These are phyloP conservation scores for Lamellibrachia satsuma DNA, from an alignment of 2,888 invertebrate species.

Conservation along the genomic window DNA sequence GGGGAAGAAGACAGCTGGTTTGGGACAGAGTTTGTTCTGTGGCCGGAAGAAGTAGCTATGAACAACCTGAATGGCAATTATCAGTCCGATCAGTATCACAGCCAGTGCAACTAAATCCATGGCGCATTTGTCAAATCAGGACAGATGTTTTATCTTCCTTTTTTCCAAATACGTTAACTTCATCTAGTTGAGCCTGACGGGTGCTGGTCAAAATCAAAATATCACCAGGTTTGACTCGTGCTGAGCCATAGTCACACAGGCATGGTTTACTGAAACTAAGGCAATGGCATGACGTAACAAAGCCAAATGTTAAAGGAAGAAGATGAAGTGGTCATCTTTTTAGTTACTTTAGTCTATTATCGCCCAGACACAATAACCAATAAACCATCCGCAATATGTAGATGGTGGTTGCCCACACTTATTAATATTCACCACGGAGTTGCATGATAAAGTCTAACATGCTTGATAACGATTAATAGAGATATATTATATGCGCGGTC, in stretches of 20 bases:
- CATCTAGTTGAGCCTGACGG: too few species aligned
- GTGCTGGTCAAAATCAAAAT: background rate
- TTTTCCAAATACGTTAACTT: too few species aligned
- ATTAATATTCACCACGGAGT: too few species aligned
- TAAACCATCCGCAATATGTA: too few species aligned
- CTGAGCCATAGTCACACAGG: background rate
- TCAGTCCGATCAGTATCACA: background rate
- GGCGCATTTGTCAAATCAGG: background rate
- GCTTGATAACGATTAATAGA: too few species aligned
- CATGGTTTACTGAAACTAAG: too few species aligned
- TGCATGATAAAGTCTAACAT: too few species aligned
- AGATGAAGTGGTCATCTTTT: background rate
- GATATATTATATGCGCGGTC: too few species aligned
- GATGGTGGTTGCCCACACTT: too few species aligned
- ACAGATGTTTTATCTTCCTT: background rate
- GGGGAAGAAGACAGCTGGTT: background rate
- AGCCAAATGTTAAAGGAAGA: too few species aligned
- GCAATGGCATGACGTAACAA: too few species aligned
- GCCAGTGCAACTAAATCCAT: background rate
- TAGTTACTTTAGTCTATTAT: background rate
- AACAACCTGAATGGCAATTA: background rate
- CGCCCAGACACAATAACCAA: background rate
- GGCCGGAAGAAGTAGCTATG: background rate
- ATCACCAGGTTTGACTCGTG: background rate
- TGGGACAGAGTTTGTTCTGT: background rate